Evolutionary conservation across 2,888 invertebrate genomes (phyloP).

Genomic region (Acrobasis consociella): DNA sequence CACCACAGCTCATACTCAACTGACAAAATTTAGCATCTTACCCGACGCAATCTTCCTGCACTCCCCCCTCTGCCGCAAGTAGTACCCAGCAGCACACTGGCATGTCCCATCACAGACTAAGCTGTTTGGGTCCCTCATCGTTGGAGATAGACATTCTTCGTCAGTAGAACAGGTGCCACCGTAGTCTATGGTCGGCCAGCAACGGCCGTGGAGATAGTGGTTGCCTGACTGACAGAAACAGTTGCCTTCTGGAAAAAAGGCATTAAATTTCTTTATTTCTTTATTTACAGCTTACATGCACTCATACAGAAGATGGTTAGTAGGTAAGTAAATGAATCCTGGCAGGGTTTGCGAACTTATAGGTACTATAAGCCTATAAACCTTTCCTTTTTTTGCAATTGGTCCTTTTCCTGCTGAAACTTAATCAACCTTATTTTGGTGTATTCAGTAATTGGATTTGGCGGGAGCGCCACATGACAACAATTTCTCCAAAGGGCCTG

Average conservation of each 20-base stretch:
- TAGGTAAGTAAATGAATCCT: too few species aligned
- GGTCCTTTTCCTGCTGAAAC: too few species aligned
- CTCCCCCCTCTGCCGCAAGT: slow-evolving; percentile 64
- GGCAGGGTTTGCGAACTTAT: too few species aligned
- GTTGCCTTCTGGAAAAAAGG: slow-evolving; percentile 41
- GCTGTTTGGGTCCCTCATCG: slow-evolving; percentile 54
- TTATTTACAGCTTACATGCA: too few species aligned
- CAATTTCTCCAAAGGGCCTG: too few species aligned
- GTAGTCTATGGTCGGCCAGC: slow-evolving; percentile 54
- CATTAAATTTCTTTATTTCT: too few species aligned
- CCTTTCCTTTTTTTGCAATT: too few species aligned
- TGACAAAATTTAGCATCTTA: background rate
- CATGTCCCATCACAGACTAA: slow-evolving; percentile 56
- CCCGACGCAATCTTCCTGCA: slow-evolving; percentile 54
- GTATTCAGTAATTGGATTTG: too few species aligned
- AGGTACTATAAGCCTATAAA: too few species aligned
- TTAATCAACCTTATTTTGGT: too few species aligned
- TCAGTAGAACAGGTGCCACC: slow-evolving; percentile 49
- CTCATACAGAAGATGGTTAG: too few species aligned
- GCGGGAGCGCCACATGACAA: too few species aligned
- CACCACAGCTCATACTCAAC: background rate
- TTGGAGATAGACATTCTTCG: slow-evolving; percentile 57
- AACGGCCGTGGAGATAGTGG: slow-evolving; percentile 67
- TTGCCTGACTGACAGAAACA: slow-evolving; percentile 56
- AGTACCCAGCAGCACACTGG: slow-evolving; percentile 59